These are phyloP conservation scores for Tipula helvola DNA, from an alignment of 2,888 invertebrate genomes.

Conservation along the genomic window DNA sequence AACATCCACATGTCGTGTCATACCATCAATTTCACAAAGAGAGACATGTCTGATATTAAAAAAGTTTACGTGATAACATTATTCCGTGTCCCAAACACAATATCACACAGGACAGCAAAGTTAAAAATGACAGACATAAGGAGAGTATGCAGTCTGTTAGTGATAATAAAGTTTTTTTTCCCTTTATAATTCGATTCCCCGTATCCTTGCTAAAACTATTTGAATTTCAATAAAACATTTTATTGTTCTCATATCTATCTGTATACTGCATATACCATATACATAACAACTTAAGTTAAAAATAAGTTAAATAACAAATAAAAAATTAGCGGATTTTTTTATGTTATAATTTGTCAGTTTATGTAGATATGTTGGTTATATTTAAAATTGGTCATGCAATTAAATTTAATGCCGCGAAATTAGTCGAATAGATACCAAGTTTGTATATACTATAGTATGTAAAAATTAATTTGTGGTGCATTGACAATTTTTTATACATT, in stretches of 20 bases:
- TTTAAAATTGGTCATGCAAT: neutral
- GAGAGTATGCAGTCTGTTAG: neutral
- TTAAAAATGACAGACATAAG: neutral
- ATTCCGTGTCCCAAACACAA: neutral
- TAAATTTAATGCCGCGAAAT: neutral
- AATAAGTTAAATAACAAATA: neutral
- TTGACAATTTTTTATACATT: neutral
- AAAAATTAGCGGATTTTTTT: neutral
- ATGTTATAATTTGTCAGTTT: neutral
- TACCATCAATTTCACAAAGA: neutral
- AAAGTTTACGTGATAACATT: neutral
- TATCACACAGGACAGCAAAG: neutral
- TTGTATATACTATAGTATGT: neutral
- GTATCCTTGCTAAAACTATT: neutral
- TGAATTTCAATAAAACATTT: neutral
- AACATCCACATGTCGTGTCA: neutral
- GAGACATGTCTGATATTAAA: neutral
- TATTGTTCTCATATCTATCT: neutral
- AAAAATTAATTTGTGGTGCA: neutral
- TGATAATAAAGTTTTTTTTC: neutral
- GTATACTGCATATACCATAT: neutral
- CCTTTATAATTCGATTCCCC: neutral
- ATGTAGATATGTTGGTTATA: neutral
- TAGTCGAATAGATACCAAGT: neutral
- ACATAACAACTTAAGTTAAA: neutral